phyloP scores from a whole-genome alignment of 2,797 vertebrate species.

The Psittacula echo region DNA sequence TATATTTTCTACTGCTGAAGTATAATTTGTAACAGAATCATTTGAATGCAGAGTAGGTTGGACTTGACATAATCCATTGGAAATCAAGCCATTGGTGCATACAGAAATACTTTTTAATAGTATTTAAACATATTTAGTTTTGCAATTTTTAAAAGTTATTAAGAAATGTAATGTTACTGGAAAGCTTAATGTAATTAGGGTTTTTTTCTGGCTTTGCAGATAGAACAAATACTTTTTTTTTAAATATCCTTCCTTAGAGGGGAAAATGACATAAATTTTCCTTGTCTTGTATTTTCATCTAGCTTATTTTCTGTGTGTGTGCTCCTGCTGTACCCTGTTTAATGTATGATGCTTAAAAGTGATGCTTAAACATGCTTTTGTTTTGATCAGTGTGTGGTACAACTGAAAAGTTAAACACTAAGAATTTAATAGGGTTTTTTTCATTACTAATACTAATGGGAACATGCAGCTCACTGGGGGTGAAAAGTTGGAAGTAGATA shows the following conservation, averaged over 20 bases:
- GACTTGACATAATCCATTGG: not conserved
- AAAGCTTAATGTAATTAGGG: not conserved
- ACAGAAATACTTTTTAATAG: conserved; percentile 47
- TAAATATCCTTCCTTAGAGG: not conserved
- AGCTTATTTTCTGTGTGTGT: not conserved
- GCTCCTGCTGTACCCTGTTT: not conserved
- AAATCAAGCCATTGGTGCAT: conserved; percentile 47
- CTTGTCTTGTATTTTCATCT: not conserved
- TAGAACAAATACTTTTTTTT: not conserved
- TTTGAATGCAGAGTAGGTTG: conserved; percentile 44
- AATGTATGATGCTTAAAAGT: not conserved
- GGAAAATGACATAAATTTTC: not conserved
- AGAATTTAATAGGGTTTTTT: not conserved
- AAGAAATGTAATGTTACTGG: conserved; percentile 35
- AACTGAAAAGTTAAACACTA: not conserved
- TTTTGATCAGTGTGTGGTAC: not conserved
- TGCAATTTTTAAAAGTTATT: conserved; percentile 17
- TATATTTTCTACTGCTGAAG: not conserved
- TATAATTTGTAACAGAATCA: conserved; percentile 31
- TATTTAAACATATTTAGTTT: conserved; percentile 36
- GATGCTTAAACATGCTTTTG: not conserved
- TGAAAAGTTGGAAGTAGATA: not conserved
- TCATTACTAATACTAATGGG: not conserved
- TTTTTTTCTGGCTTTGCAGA: not conserved
- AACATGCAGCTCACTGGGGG: not conserved